Base-by-base conservation (phyloP, 2,113 vertebrate species). In the Saimiri boliviensis region DNA sequence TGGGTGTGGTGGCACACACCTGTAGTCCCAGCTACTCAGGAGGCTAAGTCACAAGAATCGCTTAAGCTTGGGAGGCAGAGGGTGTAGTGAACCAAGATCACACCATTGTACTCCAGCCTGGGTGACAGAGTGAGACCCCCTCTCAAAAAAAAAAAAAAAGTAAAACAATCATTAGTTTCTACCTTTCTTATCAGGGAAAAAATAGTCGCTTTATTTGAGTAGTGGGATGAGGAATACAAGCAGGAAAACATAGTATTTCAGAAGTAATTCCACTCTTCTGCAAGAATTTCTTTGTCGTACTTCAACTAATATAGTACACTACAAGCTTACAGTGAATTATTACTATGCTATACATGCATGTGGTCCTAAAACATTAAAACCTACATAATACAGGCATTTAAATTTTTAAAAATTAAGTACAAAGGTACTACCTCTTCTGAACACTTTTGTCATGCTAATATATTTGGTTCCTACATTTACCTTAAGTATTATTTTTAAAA, bases 401-500 rank as follows among this genome's bases (percentile, higher is more conserved):
- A 76, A 63, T 63, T 63, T 32, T 32, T 6, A 30, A 73, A 85
- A 54, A 79, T 20, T 88, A 94, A 96, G 37, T 52, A 84, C 47
- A 95, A 88, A 93, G 74, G 14, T 58, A 77, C 25, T 74, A 52
- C 25, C 25, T 73, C 32, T 92, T 35, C 23, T 89, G 32, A 86
- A 90, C 1, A 92, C 52, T 30, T 84, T 40, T 63, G 81, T 70
- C 27, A 71, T 54, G 83, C 56, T 83, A 96, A 71, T 52, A 68
- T 79, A 58, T 56, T 52, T 45, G 58, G 86, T 86, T 96, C n/a
- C 45, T 93, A 88, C 79, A 37, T 82, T 73, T 73, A 91, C 66
- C 40, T 92, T 82, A 88, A 49, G 20, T 68, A 58, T 86, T 96
- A 85, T 80, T 89, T 96, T 83, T 47, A 30, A 68, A 88, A 96